Base-by-base conservation (phyloP, 1,140 invertebrate genomes). In the Drosophila hydei region DNA sequence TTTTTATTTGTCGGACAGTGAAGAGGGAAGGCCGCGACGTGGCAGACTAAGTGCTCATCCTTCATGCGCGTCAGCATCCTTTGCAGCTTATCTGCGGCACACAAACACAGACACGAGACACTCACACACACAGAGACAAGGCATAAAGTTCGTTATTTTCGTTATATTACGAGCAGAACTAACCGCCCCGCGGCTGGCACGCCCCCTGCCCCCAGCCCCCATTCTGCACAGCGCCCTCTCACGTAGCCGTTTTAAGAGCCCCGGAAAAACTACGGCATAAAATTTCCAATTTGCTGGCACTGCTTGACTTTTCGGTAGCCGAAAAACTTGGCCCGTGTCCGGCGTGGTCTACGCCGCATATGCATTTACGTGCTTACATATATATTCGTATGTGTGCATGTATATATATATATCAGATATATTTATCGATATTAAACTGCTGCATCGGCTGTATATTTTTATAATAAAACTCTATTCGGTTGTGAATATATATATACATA, bases 211-310 rank as follows among this genome's bases (percentile, higher is more conserved):
- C 1, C 3, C 6, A 9, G 4, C 43, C 30, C 14, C 4, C 42
- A 7, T 3, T 21, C 11, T 14, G 11, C 30, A 27, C 19, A 12
- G 50, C 47, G 21, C 45, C 42, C 45, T 14, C 59, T 47, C 63
- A 63, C 70, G 74, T 73, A 64, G 47, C 18, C 50, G 25, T 60
- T 73, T 73, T 73, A 73, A 68, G 56, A 60, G 70, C 19, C 45
- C 21, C 38, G 45, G 27, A 72, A 70, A 83, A 81, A 83, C 79
- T 81, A 83, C 77, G 70, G 80, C 80, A 84, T 85, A 85, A 79
- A 84, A 84, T 84, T 77, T 85, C 79, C 80, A 84, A 84, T 84
- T 84, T 84, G 80, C 76, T 72, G 63, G 78, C 79, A 54, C 43
- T 59, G 63, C 70, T 85, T 76, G 80, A 72, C 80, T 79, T 79